phyloP scores from a whole-genome alignment of 1,140 invertebrate species.

The Cryptotermes secundus region DNA sequence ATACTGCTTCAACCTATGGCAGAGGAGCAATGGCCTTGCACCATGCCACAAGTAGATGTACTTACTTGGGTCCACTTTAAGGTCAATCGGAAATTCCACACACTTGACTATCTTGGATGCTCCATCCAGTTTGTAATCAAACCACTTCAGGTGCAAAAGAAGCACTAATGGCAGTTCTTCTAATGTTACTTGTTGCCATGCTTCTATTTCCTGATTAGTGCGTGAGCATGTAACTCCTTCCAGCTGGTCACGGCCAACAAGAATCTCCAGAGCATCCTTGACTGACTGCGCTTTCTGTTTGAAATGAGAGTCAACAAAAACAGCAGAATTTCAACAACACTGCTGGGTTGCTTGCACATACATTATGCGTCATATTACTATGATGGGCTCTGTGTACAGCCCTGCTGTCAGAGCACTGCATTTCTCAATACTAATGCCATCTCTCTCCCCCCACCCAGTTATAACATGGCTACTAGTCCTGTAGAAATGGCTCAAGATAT shows the following conservation, averaged over 20 bases:
- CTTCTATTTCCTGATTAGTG: conserved; percentile 78
- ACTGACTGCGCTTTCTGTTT: conserved; percentile 77
- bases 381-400: background rate
- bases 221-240: conserved; percentile 81
- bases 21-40: too few species aligned
- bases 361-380: too few species aligned
- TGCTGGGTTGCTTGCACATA: too few species aligned
- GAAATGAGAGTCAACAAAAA: conserved; percentile 37
- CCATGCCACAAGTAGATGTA: conserved; percentile 37
- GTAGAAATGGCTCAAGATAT: too few species aligned
- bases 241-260: conserved; percentile 78
- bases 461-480: too few species aligned
- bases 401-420: background rate
- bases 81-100: conserved; percentile 82
- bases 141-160: conserved; percentile 82
- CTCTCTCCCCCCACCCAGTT: too few species aligned
- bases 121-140: conserved; percentile 80
- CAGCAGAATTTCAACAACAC: background rate
- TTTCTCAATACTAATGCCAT: too few species aligned
- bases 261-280: conserved; percentile 79
- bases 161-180: conserved; percentile 85
- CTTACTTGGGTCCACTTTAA: conserved; percentile 88
- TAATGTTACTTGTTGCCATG: conserved; percentile 81
- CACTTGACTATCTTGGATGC: conserved; percentile 90
- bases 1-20: too few species aligned